Evolutionary conservation across 35 echinoderm and acorn worm species (phyloP).

Genomic region (Eucidaris tribuloides): DNA sequence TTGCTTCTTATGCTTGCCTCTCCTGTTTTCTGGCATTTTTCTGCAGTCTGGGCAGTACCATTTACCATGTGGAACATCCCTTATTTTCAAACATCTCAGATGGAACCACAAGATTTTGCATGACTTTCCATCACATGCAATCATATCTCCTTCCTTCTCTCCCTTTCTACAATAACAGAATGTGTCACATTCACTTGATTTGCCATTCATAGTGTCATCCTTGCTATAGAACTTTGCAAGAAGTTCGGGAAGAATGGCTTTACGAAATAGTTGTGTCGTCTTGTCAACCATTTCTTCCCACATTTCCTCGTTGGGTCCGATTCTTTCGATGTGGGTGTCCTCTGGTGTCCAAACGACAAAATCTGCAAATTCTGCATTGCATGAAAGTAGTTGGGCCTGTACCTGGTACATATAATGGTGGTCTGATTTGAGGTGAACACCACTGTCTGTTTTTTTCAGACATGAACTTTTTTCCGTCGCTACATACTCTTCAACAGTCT

Average conservation of each 20-base stretch:
- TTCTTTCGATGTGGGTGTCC: slow-evolving; percentile 13
- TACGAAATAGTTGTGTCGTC: background rate
- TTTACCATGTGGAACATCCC: background rate
- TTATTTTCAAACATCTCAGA: slow-evolving; percentile 4
- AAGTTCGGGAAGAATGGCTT: slow-evolving; percentile 6
- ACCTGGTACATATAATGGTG: too few species aligned
- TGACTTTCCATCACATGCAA: slow-evolving; percentile 1
- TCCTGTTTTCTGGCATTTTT: background rate
- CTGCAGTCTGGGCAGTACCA: slow-evolving; percentile 27
- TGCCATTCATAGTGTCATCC: background rate
- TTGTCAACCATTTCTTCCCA: background rate
- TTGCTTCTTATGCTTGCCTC: background rate
- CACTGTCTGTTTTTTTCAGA: too few species aligned
- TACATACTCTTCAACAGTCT: too few species aligned
- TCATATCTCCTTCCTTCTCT: background rate
- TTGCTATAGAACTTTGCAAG: background rate
- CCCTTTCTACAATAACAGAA: slow-evolving; percentile 17
- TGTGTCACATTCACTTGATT: background rate
- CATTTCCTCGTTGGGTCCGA: background rate
- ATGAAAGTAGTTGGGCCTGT: too few species aligned
- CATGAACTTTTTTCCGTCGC: too few species aligned
- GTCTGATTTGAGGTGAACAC: too few species aligned
- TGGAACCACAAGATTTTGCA: background rate
- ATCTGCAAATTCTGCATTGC: too few species aligned
- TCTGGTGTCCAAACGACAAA: too few species aligned